Evolutionary conservation across 2,888 invertebrate genomes (phyloP), one percentile per base, ranked within the genome.

Genomic region (Ornithoptera alexandrae): DNA sequence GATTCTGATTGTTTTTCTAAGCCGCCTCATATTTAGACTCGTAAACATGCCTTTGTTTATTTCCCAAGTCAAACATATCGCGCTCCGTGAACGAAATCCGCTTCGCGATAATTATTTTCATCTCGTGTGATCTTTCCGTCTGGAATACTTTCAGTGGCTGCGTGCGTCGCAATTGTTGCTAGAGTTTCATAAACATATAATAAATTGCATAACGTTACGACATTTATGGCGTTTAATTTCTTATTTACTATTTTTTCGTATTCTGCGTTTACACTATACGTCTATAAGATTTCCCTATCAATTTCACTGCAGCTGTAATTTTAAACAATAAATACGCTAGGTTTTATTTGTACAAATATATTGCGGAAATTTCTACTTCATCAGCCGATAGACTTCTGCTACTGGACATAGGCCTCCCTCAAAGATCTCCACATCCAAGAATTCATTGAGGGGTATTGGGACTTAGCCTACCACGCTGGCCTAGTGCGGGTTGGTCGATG

Each of bases 1-100:
- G 69, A 20, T 69, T 73, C 68, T 67, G 73, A 72, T 76, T 77
- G 77, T 77, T 80, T 78, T 76, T 73, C 72, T 72, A 73, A 75
- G 75, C 71, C 70, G 75, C 74, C 74, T 76, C 74, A 76, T 76
- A 76, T 75, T 72, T 68, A 72, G 59, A 71, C 72, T 67, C 68
- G 68, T 76, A 74, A 74, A 76, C 72, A 73, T 64, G 8, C 62
- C n/a, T 50, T 57, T 74, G 75, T 78, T 77, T 77, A 74, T 72
- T 69, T 72, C 61, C 53, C 39, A 63, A 61, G 59, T 71, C 64
- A 61, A 71, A 72, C 72, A 72, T 62, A 64, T 66, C 70, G 17
- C 65, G 59, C 50, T 46, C 46, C 30, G 70, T 70, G 71, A 71
- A 74, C 72, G 71, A 69, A 68, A 62, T 53, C 36, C 61, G 69